Conservation (phyloP, 2,888 invertebrate species). For the Xestia xanthographa region DNA sequence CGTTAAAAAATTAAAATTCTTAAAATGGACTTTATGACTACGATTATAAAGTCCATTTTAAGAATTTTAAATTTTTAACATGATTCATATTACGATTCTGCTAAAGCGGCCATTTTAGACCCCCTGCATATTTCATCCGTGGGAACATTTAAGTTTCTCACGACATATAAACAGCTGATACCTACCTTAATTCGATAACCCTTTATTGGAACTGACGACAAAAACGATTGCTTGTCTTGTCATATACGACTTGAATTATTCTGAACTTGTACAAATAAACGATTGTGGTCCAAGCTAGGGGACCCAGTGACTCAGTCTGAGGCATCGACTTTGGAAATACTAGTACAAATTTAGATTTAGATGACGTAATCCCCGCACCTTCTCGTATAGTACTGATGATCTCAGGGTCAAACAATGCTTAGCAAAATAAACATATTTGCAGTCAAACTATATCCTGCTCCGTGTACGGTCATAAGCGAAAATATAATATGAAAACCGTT, state of each 20-base stretch:
- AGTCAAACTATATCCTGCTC: constrained; percentile 47
- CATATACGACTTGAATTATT: constrained; percentile 33
- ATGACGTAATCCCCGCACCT: constrained; percentile 59
- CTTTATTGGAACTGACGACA: constrained; percentile 37
- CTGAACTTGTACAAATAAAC: constrained; percentile 24
- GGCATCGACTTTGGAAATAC: constrained; percentile 40
- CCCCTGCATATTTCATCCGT: constrained; percentile 8
- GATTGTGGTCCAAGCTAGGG: constrained; percentile 11
- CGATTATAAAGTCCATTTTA: too few relatives aligned
- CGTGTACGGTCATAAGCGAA: background rate
- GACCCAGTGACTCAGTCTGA: constrained; percentile 46
- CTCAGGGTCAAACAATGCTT: constrained; percentile 53
- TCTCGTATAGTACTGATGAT: constrained; percentile 46
- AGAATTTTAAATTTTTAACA: too few relatives aligned
- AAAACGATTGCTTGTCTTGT: constrained; percentile 26
- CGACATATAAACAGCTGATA: constrained; percentile 26
- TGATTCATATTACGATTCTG: too few relatives aligned
- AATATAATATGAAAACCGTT: constrained; percentile 17
- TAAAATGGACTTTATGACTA: too few relatives aligned
- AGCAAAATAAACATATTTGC: constrained; percentile 49
- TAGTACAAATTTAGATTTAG: constrained; percentile 43
- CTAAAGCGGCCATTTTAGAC: too few relatives aligned
- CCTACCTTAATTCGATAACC: constrained; percentile 43
- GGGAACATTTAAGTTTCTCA: constrained; percentile 52
- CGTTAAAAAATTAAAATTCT: too few relatives aligned